These are phyloP conservation scores for Nyctereutes procyonoides DNA, from an alignment of 2,113 vertebrate species.

Conservation along the genomic window DNA sequence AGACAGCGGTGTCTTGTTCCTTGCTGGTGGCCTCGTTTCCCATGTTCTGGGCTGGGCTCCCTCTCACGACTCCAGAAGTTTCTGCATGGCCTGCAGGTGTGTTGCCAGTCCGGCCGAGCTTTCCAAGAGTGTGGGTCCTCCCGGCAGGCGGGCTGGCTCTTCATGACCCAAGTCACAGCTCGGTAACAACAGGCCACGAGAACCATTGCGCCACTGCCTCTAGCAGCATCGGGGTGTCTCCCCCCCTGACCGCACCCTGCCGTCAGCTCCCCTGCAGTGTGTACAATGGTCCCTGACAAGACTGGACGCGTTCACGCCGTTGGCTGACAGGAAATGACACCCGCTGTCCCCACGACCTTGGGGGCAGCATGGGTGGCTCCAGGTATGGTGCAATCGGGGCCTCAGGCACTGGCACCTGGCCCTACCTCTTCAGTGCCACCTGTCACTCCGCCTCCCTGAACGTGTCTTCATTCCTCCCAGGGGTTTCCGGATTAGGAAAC, in stretches of 20 bases:
- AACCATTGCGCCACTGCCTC: background rate
- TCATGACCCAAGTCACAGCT: background rate
- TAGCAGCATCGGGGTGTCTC: background rate
- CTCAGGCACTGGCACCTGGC: background rate
- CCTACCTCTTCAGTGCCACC: background rate
- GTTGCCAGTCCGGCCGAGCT: background rate
- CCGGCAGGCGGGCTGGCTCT: background rate
- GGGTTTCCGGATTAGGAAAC: background rate
- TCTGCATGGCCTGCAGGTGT: background rate
- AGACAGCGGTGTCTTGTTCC: background rate
- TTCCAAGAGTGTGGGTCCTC: background rate
- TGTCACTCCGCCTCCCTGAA: background rate
- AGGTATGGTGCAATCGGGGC: background rate
- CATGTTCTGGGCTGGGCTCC: background rate
- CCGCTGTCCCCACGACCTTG: background rate
- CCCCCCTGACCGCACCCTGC: fast-evolving
- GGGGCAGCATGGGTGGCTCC: background rate
- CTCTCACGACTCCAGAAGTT: background rate
- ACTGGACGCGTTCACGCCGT: fast-evolving
- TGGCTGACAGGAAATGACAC: background rate
- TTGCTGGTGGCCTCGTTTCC: background rate
- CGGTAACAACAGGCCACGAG: background rate
- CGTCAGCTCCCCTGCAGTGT: background rate
- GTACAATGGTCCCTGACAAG: background rate
- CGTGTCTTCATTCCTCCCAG: background rate